These are phyloP conservation scores for Haplotaxodon microlepis DNA, from an alignment of 2,113 vertebrate species.

Conservation along the genomic window DNA sequence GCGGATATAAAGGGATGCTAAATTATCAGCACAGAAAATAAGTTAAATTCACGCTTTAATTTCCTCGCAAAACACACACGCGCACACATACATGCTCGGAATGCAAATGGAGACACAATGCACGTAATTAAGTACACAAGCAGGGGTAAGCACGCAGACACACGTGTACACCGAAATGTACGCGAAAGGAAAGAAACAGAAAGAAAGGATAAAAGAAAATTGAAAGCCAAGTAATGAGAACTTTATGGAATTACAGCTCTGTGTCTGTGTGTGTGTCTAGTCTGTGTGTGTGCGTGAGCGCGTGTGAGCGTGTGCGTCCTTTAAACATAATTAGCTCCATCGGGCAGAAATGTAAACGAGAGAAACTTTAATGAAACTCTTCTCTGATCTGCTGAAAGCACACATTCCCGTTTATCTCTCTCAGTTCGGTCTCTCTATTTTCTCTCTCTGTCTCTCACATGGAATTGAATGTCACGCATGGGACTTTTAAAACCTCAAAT, in stretches of 20 bases:
- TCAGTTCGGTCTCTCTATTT: not conserved
- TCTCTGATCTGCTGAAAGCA: constrained; percentile 57
- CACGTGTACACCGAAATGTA: not conserved
- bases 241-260: constrained; percentile 29
- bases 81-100: not conserved
- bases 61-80: constrained; percentile 40
- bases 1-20: constrained; percentile 52
- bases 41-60: constrained; percentile 58
- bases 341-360: constrained; percentile 57
- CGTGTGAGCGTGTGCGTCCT: not conserved
- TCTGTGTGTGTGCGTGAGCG: not conserved
- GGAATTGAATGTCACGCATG: constrained; percentile 45
- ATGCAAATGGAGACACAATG: constrained; percentile 9
- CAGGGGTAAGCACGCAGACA: not conserved
- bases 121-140: constrained; percentile 20
- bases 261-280: not conserved
- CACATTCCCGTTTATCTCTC: constrained; percentile 42
- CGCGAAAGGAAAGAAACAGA: not conserved
- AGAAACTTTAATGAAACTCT: constrained; percentile 57
- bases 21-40: constrained; percentile 57
- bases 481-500: constrained; percentile 19
- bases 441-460: constrained; percentile 5
- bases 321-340: constrained; percentile 61
- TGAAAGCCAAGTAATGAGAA: constrained; percentile 37
- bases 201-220: not conserved